These are phyloP conservation scores for Acanthochromis polyacanthus DNA, from an alignment of 2,113 vertebrate species.

Conservation along the genomic window DNA sequence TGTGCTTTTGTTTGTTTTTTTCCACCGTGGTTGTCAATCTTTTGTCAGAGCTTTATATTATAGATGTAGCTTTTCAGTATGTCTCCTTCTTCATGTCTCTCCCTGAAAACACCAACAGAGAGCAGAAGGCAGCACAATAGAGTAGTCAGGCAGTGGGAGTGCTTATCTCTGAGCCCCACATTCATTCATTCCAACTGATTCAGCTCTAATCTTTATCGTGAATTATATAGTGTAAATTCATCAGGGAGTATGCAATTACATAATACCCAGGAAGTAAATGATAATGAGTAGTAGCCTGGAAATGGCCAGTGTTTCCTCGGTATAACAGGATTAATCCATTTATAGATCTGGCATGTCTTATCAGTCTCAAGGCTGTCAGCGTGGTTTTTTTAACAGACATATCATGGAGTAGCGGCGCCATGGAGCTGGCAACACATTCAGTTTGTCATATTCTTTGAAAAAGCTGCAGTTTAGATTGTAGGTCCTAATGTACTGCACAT, in stretches of 20 bases:
- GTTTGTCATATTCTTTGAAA: conserved; percentile 44
- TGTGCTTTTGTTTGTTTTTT: not conserved
- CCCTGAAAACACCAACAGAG: conserved; percentile 31
- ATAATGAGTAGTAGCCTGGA: conserved; percentile 29
- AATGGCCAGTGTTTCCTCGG: conserved; percentile 22
- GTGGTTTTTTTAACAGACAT: conserved; percentile 40
- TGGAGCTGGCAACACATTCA: conserved; percentile 37
- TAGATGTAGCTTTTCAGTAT: conserved; percentile 7
- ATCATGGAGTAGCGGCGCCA: conserved; percentile 45
- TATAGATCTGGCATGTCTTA: conserved; percentile 29
- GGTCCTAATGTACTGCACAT: conserved; percentile 16
- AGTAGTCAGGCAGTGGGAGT: conserved; percentile 28
- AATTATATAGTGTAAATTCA: conserved; percentile 47
- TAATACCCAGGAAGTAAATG: conserved; percentile 26
- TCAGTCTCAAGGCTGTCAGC: conserved; percentile 22
- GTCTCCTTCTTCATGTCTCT: conserved; percentile 17
- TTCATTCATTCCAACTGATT: conserved; percentile 49
- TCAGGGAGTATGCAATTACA: conserved; percentile 46
- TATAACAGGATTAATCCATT: conserved; percentile 44
- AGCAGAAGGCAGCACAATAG: conserved; percentile 35
- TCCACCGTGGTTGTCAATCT: not conserved
- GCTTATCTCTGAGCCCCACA: conserved; percentile 56
- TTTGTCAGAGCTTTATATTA: conserved; percentile 28
- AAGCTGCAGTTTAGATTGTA: conserved; percentile 37
- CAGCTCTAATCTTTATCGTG: conserved; percentile 52